Evolutionary conservation across 2,888 invertebrate species (phyloP).

Genomic region (Aethes cnicana): DNA sequence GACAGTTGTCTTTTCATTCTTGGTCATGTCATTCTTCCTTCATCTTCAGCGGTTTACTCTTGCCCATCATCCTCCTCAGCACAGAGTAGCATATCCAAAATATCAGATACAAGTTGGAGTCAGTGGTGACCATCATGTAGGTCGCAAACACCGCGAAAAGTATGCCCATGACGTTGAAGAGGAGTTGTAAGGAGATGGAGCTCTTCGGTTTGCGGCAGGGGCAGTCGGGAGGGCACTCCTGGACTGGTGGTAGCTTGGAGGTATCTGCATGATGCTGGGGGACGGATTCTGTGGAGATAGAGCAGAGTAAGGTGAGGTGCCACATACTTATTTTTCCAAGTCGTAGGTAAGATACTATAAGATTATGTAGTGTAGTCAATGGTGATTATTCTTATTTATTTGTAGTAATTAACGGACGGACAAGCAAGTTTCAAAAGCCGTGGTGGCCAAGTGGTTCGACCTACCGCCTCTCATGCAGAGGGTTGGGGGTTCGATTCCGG

Average conservation of each 20-base stretch:
- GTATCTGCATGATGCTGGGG: slow-evolving; percentile 14
- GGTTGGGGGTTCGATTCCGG: too few relatives aligned
- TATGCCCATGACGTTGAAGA: slow-evolving; percentile 60
- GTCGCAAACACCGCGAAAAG: slow-evolving; percentile 62
- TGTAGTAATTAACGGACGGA: too few relatives aligned
- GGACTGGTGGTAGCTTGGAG: slow-evolving; percentile 38
- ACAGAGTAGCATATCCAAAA: slow-evolving; percentile 72
- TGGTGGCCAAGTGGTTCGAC: too few relatives aligned
- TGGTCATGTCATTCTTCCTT: slow-evolving; percentile 48
- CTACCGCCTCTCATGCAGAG: too few relatives aligned
- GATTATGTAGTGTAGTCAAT: too few relatives aligned
- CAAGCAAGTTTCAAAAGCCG: too few relatives aligned
- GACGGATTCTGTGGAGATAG: slow-evolving; percentile 9
- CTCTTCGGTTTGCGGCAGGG: slow-evolving; percentile 43
- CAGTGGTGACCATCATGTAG: slow-evolving; percentile 62
- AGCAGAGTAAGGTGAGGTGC: neutral
- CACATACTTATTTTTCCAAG: too few relatives aligned
- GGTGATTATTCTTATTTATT: too few relatives aligned
- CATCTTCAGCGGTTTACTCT: slow-evolving; percentile 41
- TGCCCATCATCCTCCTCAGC: slow-evolving; percentile 58
- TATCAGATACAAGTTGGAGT: slow-evolving; percentile 65
- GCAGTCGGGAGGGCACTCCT: slow-evolving; percentile 51
- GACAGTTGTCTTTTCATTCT: neutral
- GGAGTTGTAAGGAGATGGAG: slow-evolving; percentile 37
- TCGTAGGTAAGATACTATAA: too few relatives aligned